phyloP scores from a whole-genome alignment of 2,113 vertebrate genomes.

The Chrysochloris asiatica region DNA sequence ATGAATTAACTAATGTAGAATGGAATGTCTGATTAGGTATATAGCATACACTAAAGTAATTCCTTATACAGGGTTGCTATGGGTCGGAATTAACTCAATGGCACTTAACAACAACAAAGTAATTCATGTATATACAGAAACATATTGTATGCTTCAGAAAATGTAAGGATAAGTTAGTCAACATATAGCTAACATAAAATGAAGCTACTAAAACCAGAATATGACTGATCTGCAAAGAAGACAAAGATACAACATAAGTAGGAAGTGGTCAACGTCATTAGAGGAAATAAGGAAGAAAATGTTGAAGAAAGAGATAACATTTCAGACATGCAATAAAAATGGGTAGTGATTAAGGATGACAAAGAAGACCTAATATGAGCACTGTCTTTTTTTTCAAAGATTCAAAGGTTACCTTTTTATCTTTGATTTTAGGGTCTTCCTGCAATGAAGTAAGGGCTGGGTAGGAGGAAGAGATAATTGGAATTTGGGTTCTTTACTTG shows the following conservation, averaged over 20 bases:
- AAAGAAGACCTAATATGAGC: not conserved
- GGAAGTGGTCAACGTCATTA: not conserved
- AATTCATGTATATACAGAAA: not conserved
- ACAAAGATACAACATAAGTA: not conserved
- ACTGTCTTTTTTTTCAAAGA: not conserved
- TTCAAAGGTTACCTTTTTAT: not conserved
- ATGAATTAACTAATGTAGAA: not conserved
- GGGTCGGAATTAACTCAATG: too few relatives aligned
- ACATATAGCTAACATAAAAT: not conserved
- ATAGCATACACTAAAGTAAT: not conserved
- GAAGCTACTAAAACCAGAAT: conserved; percentile 16
- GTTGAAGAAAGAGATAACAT: not conserved
- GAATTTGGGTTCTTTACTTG: not conserved
- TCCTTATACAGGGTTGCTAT: too few relatives aligned
- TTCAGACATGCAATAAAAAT: not conserved
- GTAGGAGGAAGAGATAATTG: not conserved
- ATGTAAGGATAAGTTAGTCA: not conserved
- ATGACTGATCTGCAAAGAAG: not conserved
- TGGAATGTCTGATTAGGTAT: not conserved
- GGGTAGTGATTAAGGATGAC: not conserved
- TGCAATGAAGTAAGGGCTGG: not conserved
- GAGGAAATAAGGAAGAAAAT: conserved; percentile 10
- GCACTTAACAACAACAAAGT: too few relatives aligned
- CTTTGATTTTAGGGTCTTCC: not conserved
- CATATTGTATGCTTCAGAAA: not conserved